phyloP scores from a whole-genome alignment of 2,888 invertebrate species.

The Melanostoma mellinum region DNA sequence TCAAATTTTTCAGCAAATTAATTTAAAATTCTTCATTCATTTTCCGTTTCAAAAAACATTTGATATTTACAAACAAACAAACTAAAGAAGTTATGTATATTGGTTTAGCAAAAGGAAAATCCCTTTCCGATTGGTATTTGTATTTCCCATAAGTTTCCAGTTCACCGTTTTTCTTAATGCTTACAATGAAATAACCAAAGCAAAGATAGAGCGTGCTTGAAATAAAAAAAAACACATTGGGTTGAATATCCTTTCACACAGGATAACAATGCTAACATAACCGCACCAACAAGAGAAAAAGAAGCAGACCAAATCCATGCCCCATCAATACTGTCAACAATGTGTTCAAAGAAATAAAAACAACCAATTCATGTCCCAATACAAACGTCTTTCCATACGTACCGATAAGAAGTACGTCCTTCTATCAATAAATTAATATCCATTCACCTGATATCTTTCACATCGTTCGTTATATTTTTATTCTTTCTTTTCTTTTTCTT shows the following conservation, averaged over 20 bases:
- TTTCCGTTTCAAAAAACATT: not conserved
- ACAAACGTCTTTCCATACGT: not conserved
- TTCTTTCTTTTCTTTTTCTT: conserved; percentile 16
- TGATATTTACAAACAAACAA: conserved; percentile 8
- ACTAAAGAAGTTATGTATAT: conserved; percentile 33
- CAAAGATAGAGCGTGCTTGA: conserved; percentile 24
- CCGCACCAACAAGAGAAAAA: conserved; percentile 29
- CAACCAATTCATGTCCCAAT: not conserved
- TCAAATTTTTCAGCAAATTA: conserved; percentile 26
- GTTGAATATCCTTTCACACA: conserved; percentile 46
- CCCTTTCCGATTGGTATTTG: conserved; percentile 32
- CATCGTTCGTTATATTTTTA: conserved; percentile 62
- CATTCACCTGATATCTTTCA: conserved; percentile 72
- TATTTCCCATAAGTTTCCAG: conserved; percentile 39
- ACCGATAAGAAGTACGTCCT: conserved; percentile 8
- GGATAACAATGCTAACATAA: conserved; percentile 63
- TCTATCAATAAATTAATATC: conserved; percentile 70
- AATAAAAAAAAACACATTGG: conserved; percentile 25
- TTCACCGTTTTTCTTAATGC: not conserved
- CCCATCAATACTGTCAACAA: conserved; percentile 71
- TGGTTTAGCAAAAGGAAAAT: conserved; percentile 42
- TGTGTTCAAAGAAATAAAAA: conserved; percentile 45
- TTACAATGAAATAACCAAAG: conserved; percentile 24
- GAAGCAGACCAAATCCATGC: conserved; percentile 46
- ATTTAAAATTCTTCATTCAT: not conserved